Conservation (phyloP, 2,113 vertebrate genomes). For the Microtus oregoni region DNA sequence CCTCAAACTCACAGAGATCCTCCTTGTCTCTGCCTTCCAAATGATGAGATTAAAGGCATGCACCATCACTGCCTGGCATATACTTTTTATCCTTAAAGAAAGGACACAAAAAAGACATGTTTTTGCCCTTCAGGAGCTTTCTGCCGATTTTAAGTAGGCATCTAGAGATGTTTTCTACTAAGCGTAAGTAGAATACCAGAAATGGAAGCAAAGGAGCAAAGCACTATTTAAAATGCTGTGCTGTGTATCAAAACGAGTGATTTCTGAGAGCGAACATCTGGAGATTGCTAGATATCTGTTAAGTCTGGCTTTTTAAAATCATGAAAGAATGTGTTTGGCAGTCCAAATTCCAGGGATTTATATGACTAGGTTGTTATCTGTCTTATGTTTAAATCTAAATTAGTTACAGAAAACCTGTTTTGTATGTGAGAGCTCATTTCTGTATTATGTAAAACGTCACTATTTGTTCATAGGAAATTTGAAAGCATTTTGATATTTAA, state of each 20-base stretch:
- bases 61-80: too few species aligned
- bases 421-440: conserved; percentile 39
- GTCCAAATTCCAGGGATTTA: conserved; percentile 3
- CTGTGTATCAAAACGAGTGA: conserved; percentile 26
- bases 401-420: background rate
- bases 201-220: background rate
- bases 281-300: conserved; percentile 21
- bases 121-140: conserved; percentile 25
- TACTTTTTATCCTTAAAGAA: conserved; percentile 11
- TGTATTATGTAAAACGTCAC: conserved; percentile 34
- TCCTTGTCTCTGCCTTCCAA: too few species aligned
- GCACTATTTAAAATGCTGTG: background rate
- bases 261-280: conserved; percentile 49
- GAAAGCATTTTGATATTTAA: conserved; percentile 38
- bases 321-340: conserved; percentile 49
- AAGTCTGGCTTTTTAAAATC: conserved; percentile 49
- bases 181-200: conserved; percentile 7
- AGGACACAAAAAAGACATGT: background rate
- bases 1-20: too few species aligned
- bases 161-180: conserved; percentile 43
- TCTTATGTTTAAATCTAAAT: conserved; percentile 46
- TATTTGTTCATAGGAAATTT: conserved; percentile 60
- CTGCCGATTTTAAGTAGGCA: conserved; percentile 45
- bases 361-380: conserved; percentile 33
- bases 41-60: too few species aligned